A percentile compares a stretch with the other conserved stretches of the same genome.
phyloP scores from a whole-genome alignment of 1,140 invertebrate species.

The Camponotus pennsylvanicus region DNA sequence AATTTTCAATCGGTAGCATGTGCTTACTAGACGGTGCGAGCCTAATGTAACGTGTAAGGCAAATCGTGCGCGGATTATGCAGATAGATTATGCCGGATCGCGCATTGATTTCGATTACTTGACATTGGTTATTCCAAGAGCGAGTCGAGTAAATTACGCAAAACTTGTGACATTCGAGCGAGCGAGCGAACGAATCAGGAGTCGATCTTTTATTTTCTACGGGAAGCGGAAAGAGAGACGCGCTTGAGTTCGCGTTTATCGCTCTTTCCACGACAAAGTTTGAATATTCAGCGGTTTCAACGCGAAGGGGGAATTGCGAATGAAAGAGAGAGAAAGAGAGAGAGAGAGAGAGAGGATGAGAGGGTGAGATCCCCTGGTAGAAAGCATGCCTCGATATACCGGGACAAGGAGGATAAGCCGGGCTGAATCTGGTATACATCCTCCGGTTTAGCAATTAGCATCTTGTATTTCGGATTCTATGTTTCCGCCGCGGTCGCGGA shows the following conservation, averaged over 20 bases:
- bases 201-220: conserved; percentile 45
- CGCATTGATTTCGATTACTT: conserved; percentile 34
- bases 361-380: not conserved
- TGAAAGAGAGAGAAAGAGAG: conserved; percentile 12
- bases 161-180: conserved; percentile 27
- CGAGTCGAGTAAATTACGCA: conserved; percentile 32
- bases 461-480: conserved; percentile 77
- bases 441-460: conserved; percentile 77
- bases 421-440: conserved; percentile 76
- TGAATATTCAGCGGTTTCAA: conserved; percentile 77
- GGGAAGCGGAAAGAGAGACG: conserved; percentile 14
- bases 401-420: conserved; percentile 70
- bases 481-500: conserved; percentile 68
- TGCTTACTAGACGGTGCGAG: not conserved
- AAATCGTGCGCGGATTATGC: conserved; percentile 30
- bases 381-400: conserved; percentile 52
- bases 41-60: conserved; percentile 20
- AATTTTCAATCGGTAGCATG: conserved; percentile 32
- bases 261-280: conserved; percentile 66
- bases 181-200: conserved; percentile 1
- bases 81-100: conserved; percentile 37
- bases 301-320: conserved; percentile 41
- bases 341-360: not conserved
- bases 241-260: conserved; percentile 70
- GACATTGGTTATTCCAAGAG: conserved; percentile 33